Percentiles rank a stretch among this genome's conserved stretches.
phyloP scores from a whole-genome alignment of 1,140 invertebrate genomes.

The Anoplolepis gracilipes region DNA sequence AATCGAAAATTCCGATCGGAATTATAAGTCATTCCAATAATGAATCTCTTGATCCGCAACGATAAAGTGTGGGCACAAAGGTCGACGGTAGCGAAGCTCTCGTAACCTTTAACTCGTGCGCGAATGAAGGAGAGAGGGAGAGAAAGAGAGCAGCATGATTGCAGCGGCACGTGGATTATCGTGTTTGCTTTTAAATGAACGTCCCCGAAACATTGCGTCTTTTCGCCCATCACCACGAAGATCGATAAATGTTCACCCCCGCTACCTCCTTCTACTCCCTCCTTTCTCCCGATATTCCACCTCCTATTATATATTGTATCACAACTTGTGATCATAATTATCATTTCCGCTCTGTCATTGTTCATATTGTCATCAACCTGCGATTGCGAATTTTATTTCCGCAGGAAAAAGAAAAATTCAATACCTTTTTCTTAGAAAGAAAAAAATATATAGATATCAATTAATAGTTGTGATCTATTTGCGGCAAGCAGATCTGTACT shows the following conservation, averaged over 20 bases:
- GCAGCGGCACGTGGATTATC: conserved; percentile 37
- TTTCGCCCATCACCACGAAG: not conserved
- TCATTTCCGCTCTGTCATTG: conserved; percentile 28
- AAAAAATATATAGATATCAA: not conserved
- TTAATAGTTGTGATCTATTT: not conserved
- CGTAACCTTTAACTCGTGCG: conserved; percentile 71
- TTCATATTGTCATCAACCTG: not conserved
- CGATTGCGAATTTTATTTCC: conserved; percentile 7
- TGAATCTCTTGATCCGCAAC: not conserved
- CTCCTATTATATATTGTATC: not conserved
- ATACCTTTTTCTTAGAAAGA: not conserved
- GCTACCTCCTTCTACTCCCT: not conserved
- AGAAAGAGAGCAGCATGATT: not conserved
- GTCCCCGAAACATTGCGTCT: conserved; percentile 31
- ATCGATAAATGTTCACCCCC: conserved; percentile 61
- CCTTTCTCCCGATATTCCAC: too few relatives aligned
- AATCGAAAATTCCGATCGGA: not conserved
- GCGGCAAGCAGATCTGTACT: not conserved
- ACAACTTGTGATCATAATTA: conserved; percentile 14
- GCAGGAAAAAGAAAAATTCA: not conserved
- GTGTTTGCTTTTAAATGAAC: conserved; percentile 32
- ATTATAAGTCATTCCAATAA: not conserved
- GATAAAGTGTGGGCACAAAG: conserved; percentile 58
- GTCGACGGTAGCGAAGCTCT: conserved; percentile 59
- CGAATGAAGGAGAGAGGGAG: conserved; percentile 3